Evolutionary conservation across 1,140 invertebrate species (phyloP), one percentile per base, ranked within the genome.

Genomic region (Dendrolimus kikuchii): DNA sequence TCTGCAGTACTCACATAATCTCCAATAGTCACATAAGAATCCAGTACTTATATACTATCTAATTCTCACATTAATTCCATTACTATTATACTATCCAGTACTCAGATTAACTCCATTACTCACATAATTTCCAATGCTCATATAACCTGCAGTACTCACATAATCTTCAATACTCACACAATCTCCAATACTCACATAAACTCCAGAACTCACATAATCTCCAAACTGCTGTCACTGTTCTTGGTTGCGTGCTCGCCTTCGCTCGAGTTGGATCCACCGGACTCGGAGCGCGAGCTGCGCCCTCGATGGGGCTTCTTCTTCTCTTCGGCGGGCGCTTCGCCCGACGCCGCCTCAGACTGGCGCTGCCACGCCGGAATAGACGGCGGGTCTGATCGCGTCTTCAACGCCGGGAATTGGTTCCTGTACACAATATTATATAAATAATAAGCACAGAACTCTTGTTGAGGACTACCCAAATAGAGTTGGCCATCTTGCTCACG

Each of bases 281-380:
- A 90, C 54, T 88, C 82, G 0, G 81, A 85, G 0, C 84, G 55
- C 46, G 82, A 77, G 56, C 81, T 80, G 39, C 82, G 69, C 6
- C 67, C 74, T 3, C 83, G 59, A 50, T 76, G 74, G 0, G 66
- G 58, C 42, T 79, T 77, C 58, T 78, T 77, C 65, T 78, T 76
- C 7, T 81, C 77, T 7, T 75, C 77, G 0, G 54, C 40, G 1
- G 57, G 57, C 0, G 41, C 67, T 43, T 79, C 79, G 0, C 74
- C 72, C 23, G 79, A 69, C 0, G 77, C 62, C 49, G 82, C 73
- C 48, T 76, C 78, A 39, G 89, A 89, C n/a, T 90, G 88, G 41
- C 93, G 85, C 74, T 94, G 93, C 93, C 93, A 95, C 6, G 92
- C 88, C 37, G 93, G 93, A 57, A 94, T 94, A 2, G 92, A 93